Conservation (phyloP, 2,113 vertebrate genomes). For the Alexandromys fortis region DNA sequence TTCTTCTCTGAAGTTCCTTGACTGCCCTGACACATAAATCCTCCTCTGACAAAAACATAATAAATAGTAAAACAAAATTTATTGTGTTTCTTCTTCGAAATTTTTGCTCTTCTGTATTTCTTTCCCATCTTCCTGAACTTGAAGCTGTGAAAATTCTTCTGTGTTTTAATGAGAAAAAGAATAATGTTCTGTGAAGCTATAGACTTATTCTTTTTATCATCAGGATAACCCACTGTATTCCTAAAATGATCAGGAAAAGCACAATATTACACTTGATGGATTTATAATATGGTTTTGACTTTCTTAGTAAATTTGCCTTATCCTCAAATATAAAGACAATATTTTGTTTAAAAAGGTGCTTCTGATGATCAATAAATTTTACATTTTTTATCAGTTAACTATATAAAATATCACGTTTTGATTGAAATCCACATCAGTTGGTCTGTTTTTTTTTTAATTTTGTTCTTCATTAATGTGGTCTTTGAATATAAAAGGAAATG, state of each 20-base stretch:
- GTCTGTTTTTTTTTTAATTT: not conserved
- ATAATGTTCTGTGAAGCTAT: not conserved
- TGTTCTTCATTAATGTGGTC: not conserved
- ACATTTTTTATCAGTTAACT: not conserved
- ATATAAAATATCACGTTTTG: not conserved
- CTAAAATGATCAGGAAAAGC: not conserved
- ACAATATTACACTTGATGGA: not conserved
- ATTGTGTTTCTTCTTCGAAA: slow-evolving; percentile 46
- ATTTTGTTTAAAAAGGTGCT: not conserved
- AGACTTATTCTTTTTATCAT: too few species aligned
- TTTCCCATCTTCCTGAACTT: not conserved
- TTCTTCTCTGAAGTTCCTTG: not conserved
- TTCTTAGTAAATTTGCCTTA: not conserved
- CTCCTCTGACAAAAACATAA: slow-evolving; percentile 8
- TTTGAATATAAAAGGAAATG: too few species aligned
- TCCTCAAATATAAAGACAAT: not conserved
- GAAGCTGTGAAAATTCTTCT: not conserved
- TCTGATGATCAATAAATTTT: not conserved
- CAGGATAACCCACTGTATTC: not conserved
- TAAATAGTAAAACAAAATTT: slow-evolving; percentile 45
- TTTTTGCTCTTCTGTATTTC: not conserved
- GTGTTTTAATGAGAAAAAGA: not conserved
- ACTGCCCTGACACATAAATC: slow-evolving; percentile 46
- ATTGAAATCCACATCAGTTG: not conserved
- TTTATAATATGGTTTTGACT: not conserved